Conservation (phyloP, 2,797 vertebrate species). For the Natrix natrix region DNA sequence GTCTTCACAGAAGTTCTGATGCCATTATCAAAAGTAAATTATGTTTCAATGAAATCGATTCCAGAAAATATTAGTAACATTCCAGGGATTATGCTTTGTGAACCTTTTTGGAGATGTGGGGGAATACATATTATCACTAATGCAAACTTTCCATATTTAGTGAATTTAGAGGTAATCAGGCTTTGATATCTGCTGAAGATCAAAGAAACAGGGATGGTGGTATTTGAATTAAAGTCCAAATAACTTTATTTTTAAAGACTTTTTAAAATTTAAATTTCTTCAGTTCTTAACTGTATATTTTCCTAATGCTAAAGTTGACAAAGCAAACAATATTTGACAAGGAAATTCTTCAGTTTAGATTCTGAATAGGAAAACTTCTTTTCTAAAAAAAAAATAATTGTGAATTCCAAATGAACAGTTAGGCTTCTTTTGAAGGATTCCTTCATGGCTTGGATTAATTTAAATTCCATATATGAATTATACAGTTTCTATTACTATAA, state of each 20-base stretch:
- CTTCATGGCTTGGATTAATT: background rate
- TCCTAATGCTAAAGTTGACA: background rate
- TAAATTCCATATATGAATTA: background rate
- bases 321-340: background rate
- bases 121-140: background rate
- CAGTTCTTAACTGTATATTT: background rate
- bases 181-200: constrained; percentile 51
- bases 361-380: background rate
- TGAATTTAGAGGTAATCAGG: constrained; percentile 31
- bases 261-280: too few relatives aligned
- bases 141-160: background rate
- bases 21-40: background rate
- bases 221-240: background rate
- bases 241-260: background rate
- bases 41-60: background rate
- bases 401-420: background rate
- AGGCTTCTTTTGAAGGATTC: background rate
- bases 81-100: background rate
- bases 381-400: background rate
- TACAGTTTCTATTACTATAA: background rate
- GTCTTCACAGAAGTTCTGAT: background rate
- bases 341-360: background rate
- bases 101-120: background rate
- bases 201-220: background rate
- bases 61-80: background rate